A percentile compares a stretch with the other conserved stretches of the same genome.
phyloP scores from a whole-genome alignment of 2,113 vertebrate genomes.

The Pseudonaja textilis region DNA sequence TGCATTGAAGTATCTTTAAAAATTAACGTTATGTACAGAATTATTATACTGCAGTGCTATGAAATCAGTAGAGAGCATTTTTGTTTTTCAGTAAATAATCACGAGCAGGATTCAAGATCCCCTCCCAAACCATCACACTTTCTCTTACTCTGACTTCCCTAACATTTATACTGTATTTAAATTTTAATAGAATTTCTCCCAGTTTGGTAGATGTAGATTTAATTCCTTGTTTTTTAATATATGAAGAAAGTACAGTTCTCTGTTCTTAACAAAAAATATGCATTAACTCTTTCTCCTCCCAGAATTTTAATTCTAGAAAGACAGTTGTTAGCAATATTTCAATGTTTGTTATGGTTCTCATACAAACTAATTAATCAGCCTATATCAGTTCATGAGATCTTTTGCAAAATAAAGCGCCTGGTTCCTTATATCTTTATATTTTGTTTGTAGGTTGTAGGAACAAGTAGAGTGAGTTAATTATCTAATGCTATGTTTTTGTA shows the following conservation, averaged over 20 bases:
- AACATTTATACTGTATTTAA: background rate
- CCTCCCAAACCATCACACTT: background rate
- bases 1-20: background rate
- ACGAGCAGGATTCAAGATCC: background rate
- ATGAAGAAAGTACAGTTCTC: background rate
- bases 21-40: background rate
- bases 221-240: background rate
- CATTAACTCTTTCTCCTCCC: background rate
- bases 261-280: no score
- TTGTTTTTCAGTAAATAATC: background rate
- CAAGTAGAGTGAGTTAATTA: constrained; percentile 25
- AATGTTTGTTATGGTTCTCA: background rate
- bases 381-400: background rate
- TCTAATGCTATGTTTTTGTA: constrained; percentile 61
- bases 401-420: background rate
- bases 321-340: background rate
- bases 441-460: constrained; percentile 40
- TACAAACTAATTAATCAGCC: background rate
- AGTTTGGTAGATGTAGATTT: background rate
- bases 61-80: constrained; percentile 17
- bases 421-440: background rate
- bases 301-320: constrained; percentile 31
- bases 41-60: constrained; percentile 9
- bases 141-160: background rate
- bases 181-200: background rate